Conservation (phyloP, 2,113 vertebrate genomes). For the Sinocyclocheilus grahami region DNA sequence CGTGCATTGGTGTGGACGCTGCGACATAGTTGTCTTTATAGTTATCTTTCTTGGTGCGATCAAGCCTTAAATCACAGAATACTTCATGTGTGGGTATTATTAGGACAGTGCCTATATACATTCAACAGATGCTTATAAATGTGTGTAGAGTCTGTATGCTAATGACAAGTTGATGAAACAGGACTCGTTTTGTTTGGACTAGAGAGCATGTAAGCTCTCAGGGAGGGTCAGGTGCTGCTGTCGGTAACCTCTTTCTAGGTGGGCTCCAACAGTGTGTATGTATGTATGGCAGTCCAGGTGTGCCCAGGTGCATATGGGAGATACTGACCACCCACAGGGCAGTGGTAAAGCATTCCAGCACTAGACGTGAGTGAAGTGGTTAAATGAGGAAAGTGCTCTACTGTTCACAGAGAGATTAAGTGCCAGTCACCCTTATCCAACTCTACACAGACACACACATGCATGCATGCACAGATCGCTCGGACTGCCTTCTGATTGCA, state of each 20-base stretch:
- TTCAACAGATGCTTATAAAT: conserved; percentile 1
- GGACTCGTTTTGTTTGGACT: conserved; percentile 2
- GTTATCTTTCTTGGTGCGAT: too few relatives aligned
- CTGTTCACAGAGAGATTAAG: too few relatives aligned
- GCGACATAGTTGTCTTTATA: too few relatives aligned
- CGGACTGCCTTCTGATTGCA: not conserved
- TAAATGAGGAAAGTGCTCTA: too few relatives aligned
- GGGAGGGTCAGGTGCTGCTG: not conserved
- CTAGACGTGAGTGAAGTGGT: too few relatives aligned
- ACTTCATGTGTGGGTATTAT: not conserved
- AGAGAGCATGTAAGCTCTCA: not conserved
- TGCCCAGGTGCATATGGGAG: not conserved
- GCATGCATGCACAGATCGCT: not conserved
- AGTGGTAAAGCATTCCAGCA: too few relatives aligned
- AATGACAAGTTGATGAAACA: conserved; percentile 20
- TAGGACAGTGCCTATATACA: not conserved
- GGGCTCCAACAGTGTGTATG: conserved; percentile 9
- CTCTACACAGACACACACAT: too few relatives aligned
- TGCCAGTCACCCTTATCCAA: too few relatives aligned
- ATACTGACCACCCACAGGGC: too few relatives aligned
- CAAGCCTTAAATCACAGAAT: not conserved
- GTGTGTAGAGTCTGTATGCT: not conserved
- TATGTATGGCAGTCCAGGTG: conserved; percentile 35
- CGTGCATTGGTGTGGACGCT: not conserved
- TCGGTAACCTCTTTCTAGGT: conserved; percentile 36